A percentile compares a stretch with the other conserved stretches of the same genome.
phyloP scores from a whole-genome alignment of 2,113 vertebrate species.

The Leptodactylus fuscus region DNA sequence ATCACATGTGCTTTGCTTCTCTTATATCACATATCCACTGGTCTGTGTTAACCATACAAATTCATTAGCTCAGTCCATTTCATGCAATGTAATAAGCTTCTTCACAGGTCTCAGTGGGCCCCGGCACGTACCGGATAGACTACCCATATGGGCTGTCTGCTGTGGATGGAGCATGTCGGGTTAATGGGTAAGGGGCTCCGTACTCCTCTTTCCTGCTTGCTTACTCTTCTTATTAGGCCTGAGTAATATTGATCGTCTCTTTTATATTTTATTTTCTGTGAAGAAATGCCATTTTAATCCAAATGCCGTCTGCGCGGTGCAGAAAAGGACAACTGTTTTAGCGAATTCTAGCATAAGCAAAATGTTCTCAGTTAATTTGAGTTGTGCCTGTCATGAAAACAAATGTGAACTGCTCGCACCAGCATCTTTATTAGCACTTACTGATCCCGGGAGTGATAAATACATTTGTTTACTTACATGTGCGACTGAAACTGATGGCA shows the following conservation, averaged over 20 bases:
- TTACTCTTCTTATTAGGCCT: background rate
- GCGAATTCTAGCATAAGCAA: conserved; percentile 58
- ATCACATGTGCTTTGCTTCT: too few relatives aligned
- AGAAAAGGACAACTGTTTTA: conserved; percentile 17
- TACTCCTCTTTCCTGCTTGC: background rate
- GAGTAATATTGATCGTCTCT: background rate
- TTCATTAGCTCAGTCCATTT: too few relatives aligned
- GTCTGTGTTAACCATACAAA: too few relatives aligned
- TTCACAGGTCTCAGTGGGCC: too few relatives aligned
- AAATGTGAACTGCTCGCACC: conserved; percentile 68
- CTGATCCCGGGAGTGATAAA: conserved; percentile 75
- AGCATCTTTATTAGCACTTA: conserved; percentile 74
- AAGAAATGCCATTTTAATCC: background rate
- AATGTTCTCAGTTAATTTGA: conserved; percentile 60
- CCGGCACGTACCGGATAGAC: too few relatives aligned
- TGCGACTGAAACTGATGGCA: conserved; percentile 63
- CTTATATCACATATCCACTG: too few relatives aligned
- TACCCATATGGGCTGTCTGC: background rate
- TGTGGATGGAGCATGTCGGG: background rate
- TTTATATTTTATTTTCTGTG: background rate
- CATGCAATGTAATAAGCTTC: too few relatives aligned
- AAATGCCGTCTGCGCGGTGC: background rate
- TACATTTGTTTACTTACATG: conserved; percentile 71
- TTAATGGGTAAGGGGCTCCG: background rate
- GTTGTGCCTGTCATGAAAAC: conserved; percentile 60